Evolutionary conservation across 2,797 vertebrate species (phyloP).

Genomic region (Halcyon badia): DNA sequence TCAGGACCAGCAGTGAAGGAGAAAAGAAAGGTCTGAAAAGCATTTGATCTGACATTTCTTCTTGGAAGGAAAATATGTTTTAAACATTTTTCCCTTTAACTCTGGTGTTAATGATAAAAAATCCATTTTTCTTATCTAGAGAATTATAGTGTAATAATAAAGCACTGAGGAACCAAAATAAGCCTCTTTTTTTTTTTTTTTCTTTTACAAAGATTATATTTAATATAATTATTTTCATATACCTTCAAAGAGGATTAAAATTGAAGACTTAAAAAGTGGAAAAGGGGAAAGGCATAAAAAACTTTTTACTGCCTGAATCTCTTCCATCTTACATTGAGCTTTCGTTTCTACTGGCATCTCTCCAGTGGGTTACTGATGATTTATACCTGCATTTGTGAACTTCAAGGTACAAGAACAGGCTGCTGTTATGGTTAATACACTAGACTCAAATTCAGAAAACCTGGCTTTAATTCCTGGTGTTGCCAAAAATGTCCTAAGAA

Average conservation of each 20-base stretch:
- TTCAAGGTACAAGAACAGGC: neutral
- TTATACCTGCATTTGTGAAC: conserved; percentile 44
- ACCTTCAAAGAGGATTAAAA: neutral
- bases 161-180: neutral
- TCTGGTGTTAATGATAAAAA: neutral
- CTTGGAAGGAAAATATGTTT: neutral
- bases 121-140: neutral
- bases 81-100: neutral
- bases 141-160: neutral
- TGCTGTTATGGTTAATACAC: neutral
- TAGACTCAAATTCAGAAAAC: neutral
- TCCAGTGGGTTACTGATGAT: conserved; percentile 30
- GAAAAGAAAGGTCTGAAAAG: neutral
- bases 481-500: neutral
- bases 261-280: neutral
- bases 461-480: neutral
- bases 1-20: neutral
- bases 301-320: neutral
- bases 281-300: neutral
- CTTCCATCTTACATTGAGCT: neutral
- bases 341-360: conserved; percentile 27
- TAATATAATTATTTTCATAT: neutral
- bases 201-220: neutral
- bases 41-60: neutral
- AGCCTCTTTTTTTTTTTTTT: neutral